Evolutionary conservation across 23 tunicate genomes (phyloP).

Genomic region (Clavelina lepadiformis): DNA sequence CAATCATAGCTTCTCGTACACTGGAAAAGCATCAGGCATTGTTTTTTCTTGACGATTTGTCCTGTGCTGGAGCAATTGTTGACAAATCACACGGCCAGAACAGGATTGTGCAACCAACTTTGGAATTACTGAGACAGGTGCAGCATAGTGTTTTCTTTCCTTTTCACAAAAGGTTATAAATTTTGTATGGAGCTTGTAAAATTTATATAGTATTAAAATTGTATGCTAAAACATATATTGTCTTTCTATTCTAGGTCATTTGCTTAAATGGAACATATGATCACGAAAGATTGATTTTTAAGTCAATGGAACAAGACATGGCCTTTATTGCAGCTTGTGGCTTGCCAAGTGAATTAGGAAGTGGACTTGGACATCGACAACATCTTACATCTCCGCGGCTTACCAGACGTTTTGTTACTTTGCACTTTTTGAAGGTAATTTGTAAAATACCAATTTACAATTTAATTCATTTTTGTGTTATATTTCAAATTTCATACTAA

Average conservation of each 20-base stretch:
- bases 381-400: slow-evolving; percentile 50
- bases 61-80: slow-evolving; percentile 11
- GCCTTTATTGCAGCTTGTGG: slow-evolving; percentile 58
- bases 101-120: slow-evolving; percentile 26
- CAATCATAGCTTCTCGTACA: slow-evolving; percentile 52
- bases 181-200: background rate
- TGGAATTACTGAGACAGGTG: slow-evolving; percentile 82
- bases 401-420: slow-evolving; percentile 43
- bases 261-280: slow-evolving; percentile 48
- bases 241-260: slow-evolving; percentile 32
- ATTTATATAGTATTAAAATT: too few species aligned
- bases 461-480: background rate
- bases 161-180: too few species aligned
- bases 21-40: slow-evolving; percentile 5
- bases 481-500: background rate
- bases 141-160: too few species aligned
- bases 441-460: slow-evolving; percentile 1
- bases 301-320: slow-evolving; percentile 62
- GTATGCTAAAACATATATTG: background rate
- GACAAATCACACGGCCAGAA: background rate
- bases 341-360: slow-evolving; percentile 51
- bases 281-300: slow-evolving; percentile 45
- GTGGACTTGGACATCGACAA: slow-evolving; percentile 33
- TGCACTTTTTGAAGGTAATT: slow-evolving; percentile 61
- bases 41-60: slow-evolving; percentile 81